Conservation (phyloP, 2,888 invertebrate genomes). For the Drosophila subquinaria region DNA sequence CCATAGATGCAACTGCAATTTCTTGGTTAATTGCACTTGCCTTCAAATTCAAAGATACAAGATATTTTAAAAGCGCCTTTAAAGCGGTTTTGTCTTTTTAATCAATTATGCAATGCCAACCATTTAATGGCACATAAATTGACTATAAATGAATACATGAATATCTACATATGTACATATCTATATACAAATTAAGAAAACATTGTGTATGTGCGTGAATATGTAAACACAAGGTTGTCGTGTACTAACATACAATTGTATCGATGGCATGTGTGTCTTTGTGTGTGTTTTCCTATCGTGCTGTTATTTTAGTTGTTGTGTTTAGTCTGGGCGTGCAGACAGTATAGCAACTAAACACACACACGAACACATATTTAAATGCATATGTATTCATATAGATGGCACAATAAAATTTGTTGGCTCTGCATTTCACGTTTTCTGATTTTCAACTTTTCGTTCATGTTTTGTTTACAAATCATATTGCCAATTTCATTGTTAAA, state of each 20-base stretch:
- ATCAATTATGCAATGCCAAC: conserved; percentile 46
- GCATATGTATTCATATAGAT: conserved; percentile 12
- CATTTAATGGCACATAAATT: conserved; percentile 52
- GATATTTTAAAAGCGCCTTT: conserved; percentile 14
- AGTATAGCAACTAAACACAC: conserved; percentile 34
- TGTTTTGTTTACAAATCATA: conserved; percentile 15
- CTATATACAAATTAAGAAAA: conserved; percentile 2
- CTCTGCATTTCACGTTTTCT: conserved; percentile 14
- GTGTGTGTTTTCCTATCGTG: conserved; percentile 30
- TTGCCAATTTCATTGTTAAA: conserved; percentile 9
- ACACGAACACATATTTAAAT: conserved; percentile 4
- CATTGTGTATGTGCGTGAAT: conserved; percentile 13
- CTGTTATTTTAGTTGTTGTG: conserved; percentile 68
- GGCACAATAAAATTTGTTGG: conserved; percentile 45
- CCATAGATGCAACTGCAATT: conserved; percentile 29
- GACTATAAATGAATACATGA: conserved; percentile 20
- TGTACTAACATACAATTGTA: conserved; percentile 19
- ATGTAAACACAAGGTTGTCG: conserved; percentile 57
- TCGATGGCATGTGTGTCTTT: conserved; percentile 13
- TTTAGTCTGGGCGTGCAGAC: conserved; percentile 67
- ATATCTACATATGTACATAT: conserved; percentile 14
- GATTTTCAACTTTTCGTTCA: conserved; percentile 12
- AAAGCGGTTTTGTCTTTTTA: conserved; percentile 19
- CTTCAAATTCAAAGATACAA: conserved; percentile 2
- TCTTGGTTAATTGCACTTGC: conserved; percentile 8